These are phyloP conservation scores for Trichoplusia ni DNA, from an alignment of 1,140 invertebrate genomes.

Conservation along the genomic window DNA sequence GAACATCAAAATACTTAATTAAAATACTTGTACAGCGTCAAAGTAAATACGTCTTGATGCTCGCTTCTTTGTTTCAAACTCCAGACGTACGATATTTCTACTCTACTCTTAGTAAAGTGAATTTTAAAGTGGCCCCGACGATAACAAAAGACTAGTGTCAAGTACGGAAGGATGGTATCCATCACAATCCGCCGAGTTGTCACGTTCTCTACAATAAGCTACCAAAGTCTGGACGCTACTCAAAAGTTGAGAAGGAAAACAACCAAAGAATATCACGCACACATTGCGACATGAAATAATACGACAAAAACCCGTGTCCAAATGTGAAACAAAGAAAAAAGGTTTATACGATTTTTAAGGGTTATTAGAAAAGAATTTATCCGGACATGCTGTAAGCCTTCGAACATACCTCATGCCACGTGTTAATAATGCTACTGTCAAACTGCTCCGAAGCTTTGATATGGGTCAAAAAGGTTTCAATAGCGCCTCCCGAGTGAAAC, in stretches of 20 bases:
- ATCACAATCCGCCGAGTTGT: constrained; percentile 23
- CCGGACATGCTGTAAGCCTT: constrained; percentile 19
- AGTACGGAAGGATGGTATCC: constrained; percentile 21
- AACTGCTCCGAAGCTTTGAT: constrained; percentile 45
- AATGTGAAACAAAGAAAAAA: constrained; percentile 31
- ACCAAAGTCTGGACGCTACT: not conserved
- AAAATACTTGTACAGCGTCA: not conserved
- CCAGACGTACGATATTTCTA: constrained; percentile 9
- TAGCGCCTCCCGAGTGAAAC: constrained; percentile 36
- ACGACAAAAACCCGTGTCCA: constrained; percentile 7
- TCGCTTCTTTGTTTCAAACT: constrained; percentile 1
- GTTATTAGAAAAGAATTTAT: constrained; percentile 38
- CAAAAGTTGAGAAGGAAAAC: constrained; percentile 25
- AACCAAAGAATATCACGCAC: constrained; percentile 18
- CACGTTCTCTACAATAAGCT: constrained; percentile 14
- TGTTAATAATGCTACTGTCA: constrained; percentile 61
- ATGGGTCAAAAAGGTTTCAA: constrained; percentile 55
- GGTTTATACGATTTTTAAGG: constrained; percentile 34
- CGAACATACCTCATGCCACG: constrained; percentile 35
- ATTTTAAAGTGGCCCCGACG: constrained; percentile 16
- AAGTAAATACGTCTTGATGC: too few species aligned
- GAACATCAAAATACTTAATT: not conserved
- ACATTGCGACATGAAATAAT: constrained; percentile 7
- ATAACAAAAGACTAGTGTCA: constrained; percentile 25
- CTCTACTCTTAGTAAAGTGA: not conserved